A percentile compares a stretch with the other conserved stretches of the same genome.
Evolutionary conservation across 2,888 invertebrate species (phyloP).

Genomic region (Nephrotoma flavescens): DNA sequence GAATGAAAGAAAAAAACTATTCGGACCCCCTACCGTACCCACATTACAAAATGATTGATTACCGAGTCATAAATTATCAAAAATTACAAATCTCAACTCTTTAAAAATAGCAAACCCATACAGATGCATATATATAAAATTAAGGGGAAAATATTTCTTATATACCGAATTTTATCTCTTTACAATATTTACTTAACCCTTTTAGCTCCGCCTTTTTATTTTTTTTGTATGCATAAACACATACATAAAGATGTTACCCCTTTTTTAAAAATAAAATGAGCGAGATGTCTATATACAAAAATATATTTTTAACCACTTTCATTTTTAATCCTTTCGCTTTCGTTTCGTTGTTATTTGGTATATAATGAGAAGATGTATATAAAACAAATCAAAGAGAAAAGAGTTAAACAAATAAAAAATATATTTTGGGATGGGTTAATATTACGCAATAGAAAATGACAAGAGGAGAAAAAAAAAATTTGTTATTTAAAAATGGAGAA

Average conservation of each 20-base stretch:
- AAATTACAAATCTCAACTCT: background rate
- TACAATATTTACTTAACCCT: background rate
- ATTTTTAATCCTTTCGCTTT: background rate
- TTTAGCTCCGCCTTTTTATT: background rate
- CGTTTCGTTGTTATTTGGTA: background rate
- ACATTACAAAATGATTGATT: background rate
- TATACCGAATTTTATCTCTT: background rate
- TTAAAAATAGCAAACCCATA: background rate
- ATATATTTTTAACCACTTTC: background rate
- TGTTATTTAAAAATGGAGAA: background rate
- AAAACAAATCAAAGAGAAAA: background rate
- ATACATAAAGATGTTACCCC: background rate
- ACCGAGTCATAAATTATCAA: background rate
- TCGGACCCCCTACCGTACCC: background rate
- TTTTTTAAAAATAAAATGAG: background rate
- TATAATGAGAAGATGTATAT: background rate
- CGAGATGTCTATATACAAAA: background rate
- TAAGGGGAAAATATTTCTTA: background rate
- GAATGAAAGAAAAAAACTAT: background rate
- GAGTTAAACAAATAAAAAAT: background rate
- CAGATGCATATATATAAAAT: background rate
- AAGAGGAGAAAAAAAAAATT: background rate
- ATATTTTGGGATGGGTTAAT: background rate
- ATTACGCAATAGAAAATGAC: background rate
- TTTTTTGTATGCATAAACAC: background rate